These are phyloP conservation scores for Ophiothrix spiculata DNA, from an alignment of 35 echinoderm and acorn worm species.

Conservation along the genomic window DNA sequence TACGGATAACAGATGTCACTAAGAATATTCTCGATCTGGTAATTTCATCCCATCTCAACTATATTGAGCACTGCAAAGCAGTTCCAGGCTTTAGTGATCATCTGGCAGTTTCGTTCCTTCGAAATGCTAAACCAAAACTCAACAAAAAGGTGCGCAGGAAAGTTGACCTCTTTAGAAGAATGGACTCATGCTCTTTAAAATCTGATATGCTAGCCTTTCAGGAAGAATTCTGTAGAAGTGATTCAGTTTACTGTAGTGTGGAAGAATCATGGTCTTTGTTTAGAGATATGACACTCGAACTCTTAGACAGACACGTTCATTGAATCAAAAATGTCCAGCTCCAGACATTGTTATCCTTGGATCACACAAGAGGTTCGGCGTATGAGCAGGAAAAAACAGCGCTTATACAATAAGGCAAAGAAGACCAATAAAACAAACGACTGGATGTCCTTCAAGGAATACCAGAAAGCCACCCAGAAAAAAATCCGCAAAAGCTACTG, in stretches of 20 bases:
- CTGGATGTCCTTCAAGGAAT: conserved; percentile 14
- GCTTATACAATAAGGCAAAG: conserved; percentile 18
- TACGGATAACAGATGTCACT: conserved; percentile 24
- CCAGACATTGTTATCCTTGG: conserved; percentile 17
- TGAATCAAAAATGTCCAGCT: conserved; percentile 22
- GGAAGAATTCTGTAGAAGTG: conserved; percentile 10
- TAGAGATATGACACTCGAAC: no score
- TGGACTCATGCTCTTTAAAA: background rate
- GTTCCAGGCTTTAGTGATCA: conserved; percentile 44
- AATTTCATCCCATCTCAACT: conserved; percentile 25
- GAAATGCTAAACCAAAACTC: conserved; percentile 24
- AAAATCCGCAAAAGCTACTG: conserved; percentile 24
- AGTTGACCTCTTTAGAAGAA: conserved; percentile 20
- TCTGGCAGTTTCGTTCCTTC: background rate
- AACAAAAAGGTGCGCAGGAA: conserved; percentile 19
- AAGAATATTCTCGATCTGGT: conserved; percentile 49
- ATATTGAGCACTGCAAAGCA: conserved; percentile 35
- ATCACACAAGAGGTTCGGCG: background rate
- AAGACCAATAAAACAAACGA: background rate
- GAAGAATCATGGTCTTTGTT: background rate
- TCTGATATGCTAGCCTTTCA: conserved; percentile 13
- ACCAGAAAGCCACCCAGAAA: conserved; percentile 2
- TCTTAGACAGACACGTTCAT: background rate
- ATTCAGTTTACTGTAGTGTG: conserved; percentile 19
- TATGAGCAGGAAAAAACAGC: conserved; percentile 20